Evolutionary conservation across 92 coral and sea anemone species (phyloP).

Genomic region (Ricordea florida): DNA sequence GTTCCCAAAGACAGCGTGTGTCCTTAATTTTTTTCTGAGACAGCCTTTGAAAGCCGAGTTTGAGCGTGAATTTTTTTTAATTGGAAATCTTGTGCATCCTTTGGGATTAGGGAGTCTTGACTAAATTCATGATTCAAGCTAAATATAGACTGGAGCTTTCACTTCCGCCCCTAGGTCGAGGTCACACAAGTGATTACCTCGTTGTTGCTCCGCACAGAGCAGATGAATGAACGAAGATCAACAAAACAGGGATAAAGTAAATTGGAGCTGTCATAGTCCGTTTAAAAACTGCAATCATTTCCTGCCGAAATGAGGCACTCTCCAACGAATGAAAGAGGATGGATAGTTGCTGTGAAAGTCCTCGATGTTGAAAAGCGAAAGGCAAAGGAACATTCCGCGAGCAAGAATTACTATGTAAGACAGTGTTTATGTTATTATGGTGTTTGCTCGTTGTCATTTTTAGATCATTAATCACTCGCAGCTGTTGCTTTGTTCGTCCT

Average conservation of each 20-base stretch:
- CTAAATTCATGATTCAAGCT: background rate
- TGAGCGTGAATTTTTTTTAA: background rate
- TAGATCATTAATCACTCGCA: background rate
- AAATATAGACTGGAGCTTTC: background rate
- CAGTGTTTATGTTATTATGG: too few species aligned
- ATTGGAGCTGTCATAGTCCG: background rate
- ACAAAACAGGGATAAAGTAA: background rate
- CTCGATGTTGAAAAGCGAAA: slow-evolving; percentile 84
- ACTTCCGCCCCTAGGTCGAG: slow-evolving; percentile 20
- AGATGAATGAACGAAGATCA: background rate
- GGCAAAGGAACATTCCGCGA: slow-evolving; percentile 31
- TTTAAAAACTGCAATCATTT: background rate
- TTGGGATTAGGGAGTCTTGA: too few species aligned
- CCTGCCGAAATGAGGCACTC: slow-evolving; percentile 51
- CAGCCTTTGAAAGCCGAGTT: too few species aligned
- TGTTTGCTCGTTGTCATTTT: too few species aligned
- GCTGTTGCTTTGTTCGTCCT: background rate
- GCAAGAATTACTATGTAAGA: slow-evolving; percentile 44
- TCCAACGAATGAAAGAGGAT: slow-evolving; percentile 44
- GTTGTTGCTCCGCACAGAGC: background rate
- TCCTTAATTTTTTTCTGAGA: too few species aligned
- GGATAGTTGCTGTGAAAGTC: slow-evolving; percentile 77
- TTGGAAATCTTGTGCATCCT: too few species aligned
- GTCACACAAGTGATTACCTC: slow-evolving; percentile 24
- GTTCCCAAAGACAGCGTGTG: too few species aligned